These are phyloP conservation scores for Eolophus roseicapilla DNA, from an alignment of 2,113 vertebrate species.

Conservation along the genomic window DNA sequence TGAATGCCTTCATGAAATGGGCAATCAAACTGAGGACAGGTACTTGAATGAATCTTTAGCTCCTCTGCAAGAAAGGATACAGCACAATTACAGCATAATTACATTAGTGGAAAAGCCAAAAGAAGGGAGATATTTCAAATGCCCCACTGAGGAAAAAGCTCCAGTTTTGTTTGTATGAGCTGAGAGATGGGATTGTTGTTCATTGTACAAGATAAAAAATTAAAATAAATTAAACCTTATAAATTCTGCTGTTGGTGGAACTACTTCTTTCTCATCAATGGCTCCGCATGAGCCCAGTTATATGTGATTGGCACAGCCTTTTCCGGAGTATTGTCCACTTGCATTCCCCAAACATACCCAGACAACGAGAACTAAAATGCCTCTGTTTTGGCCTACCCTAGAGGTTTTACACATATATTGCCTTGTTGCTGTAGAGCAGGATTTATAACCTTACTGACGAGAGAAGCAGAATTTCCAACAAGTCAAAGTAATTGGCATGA, in stretches of 20 bases:
- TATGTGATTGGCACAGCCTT: neutral
- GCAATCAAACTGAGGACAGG: neutral
- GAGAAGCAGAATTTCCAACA: neutral
- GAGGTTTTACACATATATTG: neutral
- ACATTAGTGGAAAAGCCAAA: neutral
- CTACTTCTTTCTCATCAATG: neutral
- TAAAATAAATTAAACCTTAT: neutral
- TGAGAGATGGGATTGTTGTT: neutral
- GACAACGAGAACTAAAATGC: neutral
- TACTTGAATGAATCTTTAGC: neutral
- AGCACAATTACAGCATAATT: neutral
- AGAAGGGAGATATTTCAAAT: neutral
- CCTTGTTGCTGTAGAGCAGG: neutral
- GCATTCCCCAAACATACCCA: neutral
- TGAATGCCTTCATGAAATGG: neutral
- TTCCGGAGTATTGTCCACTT: neutral
- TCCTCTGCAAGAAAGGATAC: fast-evolving
- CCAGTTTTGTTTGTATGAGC: fast-evolving
- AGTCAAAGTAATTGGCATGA: neutral
- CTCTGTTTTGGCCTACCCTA: neutral
- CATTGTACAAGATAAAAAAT: neutral
- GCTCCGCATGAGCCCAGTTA: neutral
- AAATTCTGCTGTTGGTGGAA: neutral
- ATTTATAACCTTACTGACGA: neutral
- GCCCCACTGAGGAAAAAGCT: neutral